Evolutionary conservation across 1,140 invertebrate genomes (phyloP).

Genomic region (Plodia interpunctella): DNA sequence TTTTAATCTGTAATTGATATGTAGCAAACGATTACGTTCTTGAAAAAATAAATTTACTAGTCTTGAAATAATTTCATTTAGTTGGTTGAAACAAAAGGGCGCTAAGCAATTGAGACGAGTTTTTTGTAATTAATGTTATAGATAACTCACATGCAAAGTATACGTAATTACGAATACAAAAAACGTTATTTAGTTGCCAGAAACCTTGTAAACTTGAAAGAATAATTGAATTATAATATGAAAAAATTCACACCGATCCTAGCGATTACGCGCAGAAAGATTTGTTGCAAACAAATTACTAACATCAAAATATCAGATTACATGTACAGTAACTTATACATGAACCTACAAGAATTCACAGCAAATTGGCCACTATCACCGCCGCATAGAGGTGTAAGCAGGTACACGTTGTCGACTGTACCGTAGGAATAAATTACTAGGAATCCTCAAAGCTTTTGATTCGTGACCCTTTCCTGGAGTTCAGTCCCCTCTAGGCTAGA

Average conservation of each 20-base stretch:
- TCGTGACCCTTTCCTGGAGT: constrained; percentile 19
- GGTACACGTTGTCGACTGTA: not conserved
- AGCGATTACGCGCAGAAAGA: constrained; percentile 16
- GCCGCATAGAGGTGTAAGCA: too few species aligned
- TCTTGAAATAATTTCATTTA: too few species aligned
- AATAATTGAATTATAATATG: not conserved
- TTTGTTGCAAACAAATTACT: constrained; percentile 49
- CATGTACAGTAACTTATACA: constrained; percentile 6
- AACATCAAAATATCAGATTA: constrained; percentile 32
- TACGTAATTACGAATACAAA: too few species aligned
- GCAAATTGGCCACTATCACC: too few species aligned
- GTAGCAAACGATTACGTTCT: too few species aligned
- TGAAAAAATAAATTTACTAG: too few species aligned
- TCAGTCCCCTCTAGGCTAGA: constrained; percentile 32
- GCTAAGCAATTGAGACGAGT: too few species aligned
- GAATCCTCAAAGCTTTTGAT: constrained; percentile 9
- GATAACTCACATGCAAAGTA: not conserved
- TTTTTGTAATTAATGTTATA: too few species aligned
- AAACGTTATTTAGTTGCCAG: not conserved
- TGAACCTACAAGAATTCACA: too few species aligned
- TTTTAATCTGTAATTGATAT: too few species aligned
- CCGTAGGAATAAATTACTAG: constrained; percentile 10
- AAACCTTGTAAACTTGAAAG: not conserved
- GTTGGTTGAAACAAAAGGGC: too few species aligned
- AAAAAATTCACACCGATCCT: not conserved